A percentile compares a stretch with the other conserved stretches of the same genome.
phyloP scores from a whole-genome alignment of 2,888 invertebrate genomes.

The Ectropis crepuscularia region DNA sequence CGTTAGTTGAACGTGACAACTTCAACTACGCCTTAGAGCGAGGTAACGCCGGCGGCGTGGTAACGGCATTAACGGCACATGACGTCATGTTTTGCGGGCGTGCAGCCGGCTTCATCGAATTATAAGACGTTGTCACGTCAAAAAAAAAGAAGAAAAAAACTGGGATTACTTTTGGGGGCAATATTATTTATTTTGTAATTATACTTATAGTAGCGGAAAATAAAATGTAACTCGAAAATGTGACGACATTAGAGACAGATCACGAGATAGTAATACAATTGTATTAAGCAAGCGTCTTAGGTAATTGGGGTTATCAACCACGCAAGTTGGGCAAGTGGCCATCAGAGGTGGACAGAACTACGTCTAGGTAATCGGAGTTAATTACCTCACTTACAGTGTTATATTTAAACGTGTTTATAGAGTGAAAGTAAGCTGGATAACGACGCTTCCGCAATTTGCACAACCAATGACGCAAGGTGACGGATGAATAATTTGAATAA shows the following conservation, averaged over 20 bases:
- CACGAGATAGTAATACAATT: slow-evolving; percentile 1
- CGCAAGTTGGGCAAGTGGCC: slow-evolving; percentile 12
- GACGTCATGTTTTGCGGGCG: too few relatives aligned
- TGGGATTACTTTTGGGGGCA: too few relatives aligned
- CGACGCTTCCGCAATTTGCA: slow-evolving; percentile 65
- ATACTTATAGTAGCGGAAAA: not conserved
- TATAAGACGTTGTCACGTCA: too few relatives aligned
- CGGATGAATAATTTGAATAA: slow-evolving; percentile 47
- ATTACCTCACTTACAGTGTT: slow-evolving; percentile 48
- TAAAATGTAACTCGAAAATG: not conserved
- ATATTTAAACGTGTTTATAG: slow-evolving; percentile 51
- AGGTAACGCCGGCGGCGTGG: too few relatives aligned
- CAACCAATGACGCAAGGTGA: slow-evolving; percentile 62
- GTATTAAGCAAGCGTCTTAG: not conserved
- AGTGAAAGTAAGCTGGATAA: slow-evolving; percentile 61
- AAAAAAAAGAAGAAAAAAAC: too few relatives aligned
- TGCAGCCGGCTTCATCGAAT: too few relatives aligned
- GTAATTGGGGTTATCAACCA: slow-evolving; percentile 9
- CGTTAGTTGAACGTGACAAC: too few relatives aligned
- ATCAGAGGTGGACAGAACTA: slow-evolving; percentile 15
- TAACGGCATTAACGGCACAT: too few relatives aligned
- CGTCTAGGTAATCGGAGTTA: slow-evolving; percentile 26
- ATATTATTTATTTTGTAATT: too few relatives aligned
- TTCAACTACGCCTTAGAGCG: too few relatives aligned
- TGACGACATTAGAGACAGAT: slow-evolving; percentile 2